Base-by-base conservation (phyloP, 2,113 vertebrate species). In the Cricetomys ansorgei region DNA sequence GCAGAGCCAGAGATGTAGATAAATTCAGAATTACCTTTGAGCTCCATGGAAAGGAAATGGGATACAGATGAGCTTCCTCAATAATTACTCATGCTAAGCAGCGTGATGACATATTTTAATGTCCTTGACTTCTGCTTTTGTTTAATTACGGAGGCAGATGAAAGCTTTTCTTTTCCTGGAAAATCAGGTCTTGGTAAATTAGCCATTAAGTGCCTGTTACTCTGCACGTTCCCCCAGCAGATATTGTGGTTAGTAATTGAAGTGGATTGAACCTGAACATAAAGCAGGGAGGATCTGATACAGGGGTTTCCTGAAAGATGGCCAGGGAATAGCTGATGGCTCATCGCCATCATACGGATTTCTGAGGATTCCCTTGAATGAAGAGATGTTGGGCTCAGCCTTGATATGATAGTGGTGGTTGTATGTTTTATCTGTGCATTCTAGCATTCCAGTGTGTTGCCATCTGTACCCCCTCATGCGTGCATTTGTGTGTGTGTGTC, bases 11-110 rank as follows among this genome's bases (percentile, higher is more conserved):
- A 37, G 31, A 83, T 16, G 25, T 45, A 76, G 94, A 96, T 2
- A 0, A 37, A 96, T 91, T 88, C 67, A 84, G 95, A 96, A 97
- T 97, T 94, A 89, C 53, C 81, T 81, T 91, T 76, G 53, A 95
- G 70, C 81, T 76, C 86, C 75, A 43, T 95, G 92, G 92, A 79
- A 96, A 94, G 77, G 94, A 98, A 97, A 97, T 97, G 1, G 40
- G 84, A 94, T 94, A 94, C 97, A 97, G 97, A 97, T 97, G 97
- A 98, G 62, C 25, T 94, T 86, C 88, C 59, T 73, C 69, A 96
- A 0, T 88, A 89, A 19, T 5, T 31, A 50, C 53, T 97, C 57
- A n/a, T 31, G 45, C 73, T 91, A 97, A 76, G 94, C 62, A 94
- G 31, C 64, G 77, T 75, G 95, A 59, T 73, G 89, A 97, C 83